Evolutionary conservation across 2,888 invertebrate genomes (phyloP), one percentile per base, ranked within the genome.

Genomic region (Drepanosiphum platanoidis): DNA sequence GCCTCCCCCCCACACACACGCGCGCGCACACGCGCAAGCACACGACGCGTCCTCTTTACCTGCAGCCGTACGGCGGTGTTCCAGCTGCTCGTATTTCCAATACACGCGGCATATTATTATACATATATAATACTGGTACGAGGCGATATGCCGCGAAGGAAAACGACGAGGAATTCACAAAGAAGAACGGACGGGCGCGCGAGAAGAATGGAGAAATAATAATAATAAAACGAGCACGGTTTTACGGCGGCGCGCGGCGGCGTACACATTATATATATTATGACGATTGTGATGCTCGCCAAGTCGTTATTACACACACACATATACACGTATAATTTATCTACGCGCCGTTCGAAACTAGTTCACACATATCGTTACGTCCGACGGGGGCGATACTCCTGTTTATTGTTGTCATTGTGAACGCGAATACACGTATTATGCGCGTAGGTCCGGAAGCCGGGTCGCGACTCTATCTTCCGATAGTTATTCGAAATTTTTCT

Each of bases 71-170:
- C 42, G 42, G 42, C 42, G 42, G 7, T 27, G 27, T n/a, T 8
- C 61, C 78, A 78, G 78, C 78, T 78, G 78, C 78, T 78, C 78
- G 22, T 39, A 39, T 64, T 61, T 77, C 39, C 77, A 39, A 77
- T n/a, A 34, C 13, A 58, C 22, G 18, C 18, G 18, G n/a, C 18
- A 1, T 15, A 46, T 46, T 46, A 42, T 13, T 42, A 8, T 42
- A 42, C 13, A 7, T 39, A 39, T 39, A 39, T 39, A 39, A 39
- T 39, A 9, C 39, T 4, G 39, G 39, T 39, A 39, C 39, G 39
- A 39, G 46, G 46, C 1, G 46, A 1, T 3, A 3, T n/a, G 46
- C 46, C 46, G 46, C 46, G 46, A 39, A 39, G 39, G 39, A 9
- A 39, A 39, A 39, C 39, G 39, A 39, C 7, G 9, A 39, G 39